These are phyloP conservation scores for Daphoenositta chrysoptera DNA, from an alignment of 2,113 vertebrate species.

Conservation along the genomic window DNA sequence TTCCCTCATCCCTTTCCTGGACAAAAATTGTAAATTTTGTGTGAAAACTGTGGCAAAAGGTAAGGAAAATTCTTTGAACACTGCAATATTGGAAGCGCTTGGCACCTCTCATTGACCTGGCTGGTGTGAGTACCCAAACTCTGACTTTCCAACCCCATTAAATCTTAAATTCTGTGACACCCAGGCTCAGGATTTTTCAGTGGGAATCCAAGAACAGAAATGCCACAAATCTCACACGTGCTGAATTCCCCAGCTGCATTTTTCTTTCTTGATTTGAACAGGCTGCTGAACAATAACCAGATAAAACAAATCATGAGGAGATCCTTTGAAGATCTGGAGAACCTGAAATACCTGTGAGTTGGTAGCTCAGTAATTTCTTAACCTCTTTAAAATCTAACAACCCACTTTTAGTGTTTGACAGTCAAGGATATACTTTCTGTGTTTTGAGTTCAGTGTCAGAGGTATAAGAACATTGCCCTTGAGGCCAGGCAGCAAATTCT, in stretches of 20 bases:
- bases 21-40: neutral
- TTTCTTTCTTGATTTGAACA: neutral
- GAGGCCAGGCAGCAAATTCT: neutral
- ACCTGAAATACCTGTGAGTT: conserved; percentile 73
- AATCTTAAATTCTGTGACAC: neutral
- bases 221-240: rapidly evolving
- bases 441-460: neutral
- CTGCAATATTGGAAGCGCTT: neutral
- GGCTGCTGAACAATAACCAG: conserved; percentile 71
- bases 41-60: neutral
- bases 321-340: conserved; percentile 66
- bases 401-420: neutral
- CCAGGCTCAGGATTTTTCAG: neutral
- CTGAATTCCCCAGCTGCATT: neutral
- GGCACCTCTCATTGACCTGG: neutral
- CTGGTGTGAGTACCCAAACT: neutral
- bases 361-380: neutral
- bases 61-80: neutral
- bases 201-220: neutral
- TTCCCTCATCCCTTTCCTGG: neutral
- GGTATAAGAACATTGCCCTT: neutral
- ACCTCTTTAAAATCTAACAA: neutral
- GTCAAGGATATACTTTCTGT: rapidly evolving
- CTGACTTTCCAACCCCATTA: neutral
- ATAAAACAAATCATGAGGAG: conserved; percentile 56